phyloP scores from a whole-genome alignment of 2,797 vertebrate genomes.

The Myotis vivesi region DNA sequence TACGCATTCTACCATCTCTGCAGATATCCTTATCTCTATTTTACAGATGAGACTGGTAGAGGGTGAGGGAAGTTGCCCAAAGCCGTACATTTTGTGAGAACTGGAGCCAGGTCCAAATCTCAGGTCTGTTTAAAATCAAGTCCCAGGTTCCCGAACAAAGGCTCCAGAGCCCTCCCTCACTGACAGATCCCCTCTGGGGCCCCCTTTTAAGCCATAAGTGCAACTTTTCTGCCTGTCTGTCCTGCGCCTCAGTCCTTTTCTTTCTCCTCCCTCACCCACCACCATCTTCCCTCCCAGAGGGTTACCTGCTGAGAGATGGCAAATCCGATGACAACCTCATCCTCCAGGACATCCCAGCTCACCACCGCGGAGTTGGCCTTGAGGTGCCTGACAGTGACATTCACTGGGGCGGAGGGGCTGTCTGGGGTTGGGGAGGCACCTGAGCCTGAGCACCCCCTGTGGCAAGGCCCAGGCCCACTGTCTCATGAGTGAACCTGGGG shows the following conservation, averaged over 20 bases:
- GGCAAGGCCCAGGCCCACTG: background rate
- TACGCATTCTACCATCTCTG: background rate
- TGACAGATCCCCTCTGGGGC: background rate
- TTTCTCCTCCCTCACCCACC: background rate
- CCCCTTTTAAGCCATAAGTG: background rate
- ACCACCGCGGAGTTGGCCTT: constrained; percentile 95
- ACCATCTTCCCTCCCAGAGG: background rate
- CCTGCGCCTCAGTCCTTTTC: background rate
- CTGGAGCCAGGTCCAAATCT: background rate
- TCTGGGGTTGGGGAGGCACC: constrained; percentile 85
- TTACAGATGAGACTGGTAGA: background rate
- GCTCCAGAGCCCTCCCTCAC: background rate
- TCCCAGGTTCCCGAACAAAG: background rate
- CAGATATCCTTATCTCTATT: background rate
- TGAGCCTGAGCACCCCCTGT: constrained; percentile 20
- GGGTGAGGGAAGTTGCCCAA: background rate
- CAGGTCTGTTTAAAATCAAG: background rate
- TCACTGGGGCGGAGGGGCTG: constrained; percentile 94
- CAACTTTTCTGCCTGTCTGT: background rate
- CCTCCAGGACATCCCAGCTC: constrained; percentile 96
- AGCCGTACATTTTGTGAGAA: background rate
- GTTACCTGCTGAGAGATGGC: constrained; percentile 96
- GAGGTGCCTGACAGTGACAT: constrained; percentile 95
- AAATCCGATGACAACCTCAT: constrained; percentile 96
- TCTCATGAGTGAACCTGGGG: background rate